Base-by-base conservation (phyloP, 2,113 vertebrate species). In the Pterophyllum scalare region DNA sequence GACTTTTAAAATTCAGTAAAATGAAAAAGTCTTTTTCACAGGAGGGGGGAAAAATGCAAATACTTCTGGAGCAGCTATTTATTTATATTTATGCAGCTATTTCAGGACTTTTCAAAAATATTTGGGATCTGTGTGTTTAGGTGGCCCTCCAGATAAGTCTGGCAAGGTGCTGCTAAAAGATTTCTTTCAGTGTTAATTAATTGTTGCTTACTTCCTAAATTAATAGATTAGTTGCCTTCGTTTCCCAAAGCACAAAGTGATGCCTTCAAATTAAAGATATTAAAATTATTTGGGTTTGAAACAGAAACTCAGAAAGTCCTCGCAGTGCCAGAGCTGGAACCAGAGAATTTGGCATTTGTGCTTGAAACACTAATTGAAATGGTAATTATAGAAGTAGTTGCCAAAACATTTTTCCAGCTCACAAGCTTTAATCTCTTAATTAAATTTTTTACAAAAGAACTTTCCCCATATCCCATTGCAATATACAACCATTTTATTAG, bases 161-260 rank as follows among this genome's bases (percentile, higher is more conserved):
- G 26, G 26, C 24, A 72, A 5, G 20, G 28, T 72, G 65, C 24
- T 72, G 28, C 19, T 31, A 72, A 72, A 72, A 72, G 24, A 49
- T 26, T 52, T 20, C 65, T 49, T 72, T 49, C 64, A 46, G 14
- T 19, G 46, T 70, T 49, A 19, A 70, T 28, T 70, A 49, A 49
- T 49, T 70, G 64, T 49, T 70, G 40, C 24, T 49, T 46, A 67
- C 15, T 70, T 70, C 40, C 64, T 70, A 70, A 70, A 49, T 67
- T 12, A 70, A 70, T 70, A 52, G 65, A 28, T 31, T 52, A 72
- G 43, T 31, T n/a, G n/a, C n/a, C n/a, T n/a, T n/a, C n/a, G n/a
- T n/a, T n/a, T n/a, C n/a, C n/a, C n/a, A n/a, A n/a, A n/a, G n/a
- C n/a, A n/a, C n/a, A n/a, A n/a, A n/a, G n/a, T n/a, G n/a, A n/a